phyloP scores from a whole-genome alignment of 2,888 invertebrate genomes.

The Agrochola macilenta region DNA sequence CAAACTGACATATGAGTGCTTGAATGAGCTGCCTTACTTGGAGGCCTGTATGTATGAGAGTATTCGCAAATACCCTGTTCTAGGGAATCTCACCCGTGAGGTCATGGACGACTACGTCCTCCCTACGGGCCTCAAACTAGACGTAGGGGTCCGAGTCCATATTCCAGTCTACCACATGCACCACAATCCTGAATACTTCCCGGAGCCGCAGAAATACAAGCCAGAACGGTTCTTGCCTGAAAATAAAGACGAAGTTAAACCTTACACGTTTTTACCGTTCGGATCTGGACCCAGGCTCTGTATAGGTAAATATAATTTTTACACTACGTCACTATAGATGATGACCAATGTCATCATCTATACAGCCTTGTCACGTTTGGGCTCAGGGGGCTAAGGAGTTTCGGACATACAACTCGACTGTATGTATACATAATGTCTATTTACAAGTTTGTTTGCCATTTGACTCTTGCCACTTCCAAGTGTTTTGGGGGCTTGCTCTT shows the following conservation, averaged over 20 bases:
- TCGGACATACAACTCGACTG: neutral
- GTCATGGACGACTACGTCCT: conserved; percentile 76
- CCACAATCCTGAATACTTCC: conserved; percentile 71
- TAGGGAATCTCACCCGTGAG: conserved; percentile 74
- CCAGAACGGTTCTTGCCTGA: conserved; percentile 77
- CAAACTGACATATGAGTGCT: conserved; percentile 39
- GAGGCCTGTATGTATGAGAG: conserved; percentile 77
- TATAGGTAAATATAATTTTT: conserved; percentile 70
- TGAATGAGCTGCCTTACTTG: conserved; percentile 68
- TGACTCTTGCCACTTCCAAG: neutral
- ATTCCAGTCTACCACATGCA: conserved; percentile 76
- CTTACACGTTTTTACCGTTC: conserved; percentile 76
- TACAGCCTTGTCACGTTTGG: neutral
- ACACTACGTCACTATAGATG: neutral
- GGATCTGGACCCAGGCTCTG: conserved; percentile 79
- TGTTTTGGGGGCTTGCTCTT: neutral
- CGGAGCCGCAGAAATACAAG: conserved; percentile 72
- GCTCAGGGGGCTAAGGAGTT: neutral
- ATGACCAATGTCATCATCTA: neutral
- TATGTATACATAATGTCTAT: neutral
- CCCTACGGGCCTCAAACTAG: conserved; percentile 73
- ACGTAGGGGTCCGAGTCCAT: conserved; percentile 74
- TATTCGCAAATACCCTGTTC: conserved; percentile 76
- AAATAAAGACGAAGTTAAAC: conserved; percentile 68
- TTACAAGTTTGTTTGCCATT: neutral